These are phyloP conservation scores for Microcebus ravelobensis DNA, from an alignment of 2,113 vertebrate species.

Conservation along the genomic window DNA sequence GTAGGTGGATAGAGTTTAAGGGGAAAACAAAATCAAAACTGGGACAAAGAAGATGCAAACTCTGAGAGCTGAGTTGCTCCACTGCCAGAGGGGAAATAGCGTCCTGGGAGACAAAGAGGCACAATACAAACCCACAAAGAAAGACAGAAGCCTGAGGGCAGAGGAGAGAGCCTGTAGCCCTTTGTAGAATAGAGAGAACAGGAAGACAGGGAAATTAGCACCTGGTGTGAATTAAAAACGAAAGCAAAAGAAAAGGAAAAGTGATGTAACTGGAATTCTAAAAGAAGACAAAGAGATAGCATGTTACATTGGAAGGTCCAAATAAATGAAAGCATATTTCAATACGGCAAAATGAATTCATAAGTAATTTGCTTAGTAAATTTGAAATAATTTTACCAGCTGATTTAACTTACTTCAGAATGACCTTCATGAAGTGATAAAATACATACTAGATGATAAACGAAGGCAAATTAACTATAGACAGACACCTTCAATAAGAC, in stretches of 20 bases:
- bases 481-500: neutral
- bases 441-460: neutral
- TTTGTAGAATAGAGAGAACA: neutral
- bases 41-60: neutral
- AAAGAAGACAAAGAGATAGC: neutral
- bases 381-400: neutral
- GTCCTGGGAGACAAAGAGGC: neutral
- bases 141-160: neutral
- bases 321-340: neutral
- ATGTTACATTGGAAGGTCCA: neutral
- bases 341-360: neutral
- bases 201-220: slow-evolving; percentile 18
- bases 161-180: neutral
- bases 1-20: neutral
- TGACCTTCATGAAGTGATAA: neutral
- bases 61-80: neutral
- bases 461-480: neutral
- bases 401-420: neutral
- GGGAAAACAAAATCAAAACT: neutral
- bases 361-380: neutral
- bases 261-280: neutral
- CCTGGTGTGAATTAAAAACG: neutral
- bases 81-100: neutral
- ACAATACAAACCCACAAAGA: neutral
- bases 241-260: neutral